These are phyloP conservation scores for Coptodon rendalli DNA, from an alignment of 2,113 vertebrate species.

Conservation along the genomic window DNA sequence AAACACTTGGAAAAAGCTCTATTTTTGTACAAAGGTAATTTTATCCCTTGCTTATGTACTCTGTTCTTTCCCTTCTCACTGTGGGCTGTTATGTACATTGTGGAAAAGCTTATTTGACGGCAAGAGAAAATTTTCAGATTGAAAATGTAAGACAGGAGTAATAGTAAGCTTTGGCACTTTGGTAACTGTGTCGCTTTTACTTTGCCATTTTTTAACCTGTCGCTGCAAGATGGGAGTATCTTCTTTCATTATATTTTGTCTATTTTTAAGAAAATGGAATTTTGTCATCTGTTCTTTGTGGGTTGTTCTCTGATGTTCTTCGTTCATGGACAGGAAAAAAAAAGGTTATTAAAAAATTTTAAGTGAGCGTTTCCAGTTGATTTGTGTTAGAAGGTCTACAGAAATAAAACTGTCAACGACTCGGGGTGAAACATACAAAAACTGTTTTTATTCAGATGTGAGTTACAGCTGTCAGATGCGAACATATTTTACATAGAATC, in stretches of 20 bases:
- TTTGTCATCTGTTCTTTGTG: conserved; percentile 70
- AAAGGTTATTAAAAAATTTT: conserved; percentile 55
- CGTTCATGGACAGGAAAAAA: conserved; percentile 67
- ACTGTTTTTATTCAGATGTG: conserved; percentile 64
- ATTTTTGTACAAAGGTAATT: conserved; percentile 82
- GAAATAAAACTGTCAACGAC: neutral
- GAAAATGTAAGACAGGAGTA: conserved; percentile 17
- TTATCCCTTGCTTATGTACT: conserved; percentile 71
- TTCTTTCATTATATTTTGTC: conserved; percentile 48
- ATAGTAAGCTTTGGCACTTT: conserved; percentile 29
- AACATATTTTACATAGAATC: conserved; percentile 47
- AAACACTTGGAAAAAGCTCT: conserved; percentile 65
- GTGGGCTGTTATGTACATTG: conserved; percentile 62
- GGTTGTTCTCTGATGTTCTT: conserved; percentile 74
- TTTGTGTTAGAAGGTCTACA: neutral
- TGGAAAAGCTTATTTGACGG: conserved; percentile 62
- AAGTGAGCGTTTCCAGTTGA: neutral
- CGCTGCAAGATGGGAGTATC: conserved; percentile 50
- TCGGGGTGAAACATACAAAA: conserved; percentile 51
- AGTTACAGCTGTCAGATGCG: conserved; percentile 37
- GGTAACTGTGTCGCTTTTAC: conserved; percentile 54
- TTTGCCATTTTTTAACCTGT: conserved; percentile 50
- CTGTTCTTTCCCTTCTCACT: conserved; percentile 47
- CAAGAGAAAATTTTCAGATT: conserved; percentile 26
- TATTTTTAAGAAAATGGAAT: conserved; percentile 62